phyloP scores from a whole-genome alignment of 2,888 invertebrate species.

The Onchidella celtica region DNA sequence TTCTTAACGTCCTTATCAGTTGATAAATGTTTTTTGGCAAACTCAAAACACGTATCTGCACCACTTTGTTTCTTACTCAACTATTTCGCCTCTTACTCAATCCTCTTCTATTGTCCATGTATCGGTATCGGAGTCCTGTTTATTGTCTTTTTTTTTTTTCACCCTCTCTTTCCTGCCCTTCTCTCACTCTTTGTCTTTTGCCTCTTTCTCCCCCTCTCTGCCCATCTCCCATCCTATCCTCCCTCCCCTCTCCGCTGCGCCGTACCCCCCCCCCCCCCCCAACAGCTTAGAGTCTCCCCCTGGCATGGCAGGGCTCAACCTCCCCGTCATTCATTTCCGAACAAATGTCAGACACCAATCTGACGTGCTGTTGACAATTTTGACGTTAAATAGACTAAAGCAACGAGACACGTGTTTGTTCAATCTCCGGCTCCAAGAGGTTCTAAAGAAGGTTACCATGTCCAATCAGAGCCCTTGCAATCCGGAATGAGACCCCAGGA shows the following conservation, averaged over 20 bases:
- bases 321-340: constrained; percentile 51
- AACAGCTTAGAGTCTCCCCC: constrained; percentile 4
- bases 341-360: constrained; percentile 46
- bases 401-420: constrained; percentile 50
- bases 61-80: too few species aligned
- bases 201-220: too few species aligned
- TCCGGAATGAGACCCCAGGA: constrained; percentile 15
- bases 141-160: too few species aligned
- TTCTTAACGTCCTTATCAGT: too few species aligned
- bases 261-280: background rate
- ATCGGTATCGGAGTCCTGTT: too few species aligned
- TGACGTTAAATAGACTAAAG: constrained; percentile 51
- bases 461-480: constrained; percentile 25
- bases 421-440: constrained; percentile 4
- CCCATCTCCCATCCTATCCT: background rate
- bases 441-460: constrained; percentile 50
- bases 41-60: too few species aligned
- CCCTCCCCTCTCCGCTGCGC: background rate
- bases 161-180: too few species aligned
- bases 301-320: background rate
- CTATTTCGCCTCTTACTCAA: too few species aligned
- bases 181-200: too few species aligned
- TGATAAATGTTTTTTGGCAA: too few species aligned
- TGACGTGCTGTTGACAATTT: constrained; percentile 52
- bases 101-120: too few species aligned